Conservation (phyloP, 2,888 invertebrate genomes). For the Amblyjoppa fuscipennis region DNA sequence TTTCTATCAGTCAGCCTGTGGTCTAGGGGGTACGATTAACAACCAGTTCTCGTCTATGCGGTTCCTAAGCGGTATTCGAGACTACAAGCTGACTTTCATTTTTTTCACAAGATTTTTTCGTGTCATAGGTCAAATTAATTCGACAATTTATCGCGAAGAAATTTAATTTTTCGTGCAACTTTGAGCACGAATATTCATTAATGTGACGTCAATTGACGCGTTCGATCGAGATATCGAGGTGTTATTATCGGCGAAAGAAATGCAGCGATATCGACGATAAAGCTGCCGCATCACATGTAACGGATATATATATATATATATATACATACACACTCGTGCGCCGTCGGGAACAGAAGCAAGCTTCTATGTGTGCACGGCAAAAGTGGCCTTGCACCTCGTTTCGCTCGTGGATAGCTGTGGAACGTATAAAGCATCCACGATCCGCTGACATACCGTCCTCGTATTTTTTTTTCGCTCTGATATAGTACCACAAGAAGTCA, state of each 20-base stretch:
- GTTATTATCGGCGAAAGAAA: conserved; percentile 73
- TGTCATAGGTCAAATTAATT: conserved; percentile 76
- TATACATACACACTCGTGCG: not conserved
- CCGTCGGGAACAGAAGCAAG: not conserved
- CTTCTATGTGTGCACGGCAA: not conserved
- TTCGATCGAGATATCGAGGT: conserved; percentile 54
- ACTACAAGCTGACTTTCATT: conserved; percentile 84
- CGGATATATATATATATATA: not conserved
- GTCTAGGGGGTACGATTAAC: conserved; percentile 82
- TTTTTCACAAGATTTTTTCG: conserved; percentile 81
- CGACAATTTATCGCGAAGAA: conserved; percentile 59
- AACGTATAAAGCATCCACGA: conserved; percentile 3
- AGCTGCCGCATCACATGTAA: conserved; percentile 72
- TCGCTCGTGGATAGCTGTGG: not conserved
- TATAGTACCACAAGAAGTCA: conserved; percentile 23
- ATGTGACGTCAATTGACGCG: conserved; percentile 74
- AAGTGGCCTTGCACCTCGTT: conserved; percentile 40
- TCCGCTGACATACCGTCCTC: not conserved
- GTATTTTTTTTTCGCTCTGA: not conserved
- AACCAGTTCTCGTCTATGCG: conserved; percentile 70
- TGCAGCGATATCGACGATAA: conserved; percentile 75
- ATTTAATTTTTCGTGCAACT: conserved; percentile 63
- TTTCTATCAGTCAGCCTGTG: conserved; percentile 82
- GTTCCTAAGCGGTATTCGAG: conserved; percentile 80
- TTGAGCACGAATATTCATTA: conserved; percentile 74